phyloP scores from a whole-genome alignment of 2,888 invertebrate species.

The Druceiella hillmani region DNA sequence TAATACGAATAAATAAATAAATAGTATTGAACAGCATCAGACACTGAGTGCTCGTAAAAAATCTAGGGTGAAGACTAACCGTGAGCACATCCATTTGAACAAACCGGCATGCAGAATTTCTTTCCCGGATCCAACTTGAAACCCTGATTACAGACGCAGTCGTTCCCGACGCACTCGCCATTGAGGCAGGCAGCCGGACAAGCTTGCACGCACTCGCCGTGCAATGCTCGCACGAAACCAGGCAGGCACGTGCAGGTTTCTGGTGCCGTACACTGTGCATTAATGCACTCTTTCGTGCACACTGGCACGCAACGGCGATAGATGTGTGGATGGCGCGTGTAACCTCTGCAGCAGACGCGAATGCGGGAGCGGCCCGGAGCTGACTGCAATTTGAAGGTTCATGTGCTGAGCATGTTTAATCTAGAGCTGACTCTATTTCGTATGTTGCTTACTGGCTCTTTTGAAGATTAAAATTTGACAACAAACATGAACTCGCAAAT shows the following conservation, averaged over 20 bases:
- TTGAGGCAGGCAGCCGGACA: constrained; percentile 66
- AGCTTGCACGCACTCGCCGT: constrained; percentile 54
- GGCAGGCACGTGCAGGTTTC: constrained; percentile 58
- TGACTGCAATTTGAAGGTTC: constrained; percentile 38
- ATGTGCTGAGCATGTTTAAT: neutral
- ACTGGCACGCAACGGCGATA: constrained; percentile 54
- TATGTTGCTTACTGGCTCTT: too few relatives aligned
- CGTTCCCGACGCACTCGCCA: constrained; percentile 55
- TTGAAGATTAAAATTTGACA: too few relatives aligned
- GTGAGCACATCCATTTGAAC: constrained; percentile 43
- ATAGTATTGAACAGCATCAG: too few relatives aligned
- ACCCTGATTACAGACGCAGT: constrained; percentile 60
- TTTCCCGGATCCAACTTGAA: constrained; percentile 51
- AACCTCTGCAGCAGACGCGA: constrained; percentile 68
- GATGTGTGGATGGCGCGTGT: constrained; percentile 54
- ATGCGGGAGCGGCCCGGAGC: constrained; percentile 58
- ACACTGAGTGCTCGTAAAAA: too few relatives aligned
- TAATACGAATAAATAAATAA: too few relatives aligned
- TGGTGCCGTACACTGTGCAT: constrained; percentile 59
- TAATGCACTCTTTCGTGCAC: constrained; percentile 56
- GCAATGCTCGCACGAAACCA: constrained; percentile 53
- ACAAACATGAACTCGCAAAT: neutral
- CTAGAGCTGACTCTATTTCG: neutral
- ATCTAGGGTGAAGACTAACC: too few relatives aligned
- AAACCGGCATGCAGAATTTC: constrained; percentile 57